Base-by-base conservation (phyloP, 2,888 invertebrate species). In the Nymphalis urticae region DNA sequence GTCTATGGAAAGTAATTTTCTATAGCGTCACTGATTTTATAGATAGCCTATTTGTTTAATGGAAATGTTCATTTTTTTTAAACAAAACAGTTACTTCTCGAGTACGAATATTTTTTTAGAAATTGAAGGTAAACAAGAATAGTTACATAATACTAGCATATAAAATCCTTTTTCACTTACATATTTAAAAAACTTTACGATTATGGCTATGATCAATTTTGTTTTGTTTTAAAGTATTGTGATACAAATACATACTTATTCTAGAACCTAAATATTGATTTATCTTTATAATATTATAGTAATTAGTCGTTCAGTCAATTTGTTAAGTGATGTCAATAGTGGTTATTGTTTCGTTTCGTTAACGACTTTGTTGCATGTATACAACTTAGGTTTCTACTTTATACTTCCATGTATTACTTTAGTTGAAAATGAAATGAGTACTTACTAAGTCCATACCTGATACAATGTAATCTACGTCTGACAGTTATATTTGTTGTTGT, bases 281-380 rank as follows among this genome's bases (percentile, higher is more conserved):
- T 24, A 16, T 21, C 13, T 53, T 24, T 24, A 6, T 53, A 54
- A 56, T 56, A 36, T 56, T 17, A n/a, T 27, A 56, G 27, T 56
- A 32, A 56, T 21, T 56, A 36, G 32, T 17, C 36, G 32, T 32
- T 56, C 36, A 56, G 82, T 85, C 87, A 88, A 87, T 89, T 89
- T 86, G 85, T 86, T 88, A 87, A 88, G 86, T 86, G 87, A 82
- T 79, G 84, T 83, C 79, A 79, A 82, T 82, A 79, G 82, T 83
- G 82, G 80, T 77, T 85, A 86, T 87, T 84, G 86, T 80, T 75
- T 79, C 76, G 86, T 80, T 75, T 79, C 76, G 76, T 82, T 90
- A 90, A 90, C 83, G 89, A 89, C 84, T 72, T 71, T 74, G 80
- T 89, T 78, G 89, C 89, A 90, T 90, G 90, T 86, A n/a, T n/a